Evolutionary conservation across 1,140 invertebrate genomes (phyloP), one percentile per base, ranked within the genome.

Genomic region (Araneus ventricosus): DNA sequence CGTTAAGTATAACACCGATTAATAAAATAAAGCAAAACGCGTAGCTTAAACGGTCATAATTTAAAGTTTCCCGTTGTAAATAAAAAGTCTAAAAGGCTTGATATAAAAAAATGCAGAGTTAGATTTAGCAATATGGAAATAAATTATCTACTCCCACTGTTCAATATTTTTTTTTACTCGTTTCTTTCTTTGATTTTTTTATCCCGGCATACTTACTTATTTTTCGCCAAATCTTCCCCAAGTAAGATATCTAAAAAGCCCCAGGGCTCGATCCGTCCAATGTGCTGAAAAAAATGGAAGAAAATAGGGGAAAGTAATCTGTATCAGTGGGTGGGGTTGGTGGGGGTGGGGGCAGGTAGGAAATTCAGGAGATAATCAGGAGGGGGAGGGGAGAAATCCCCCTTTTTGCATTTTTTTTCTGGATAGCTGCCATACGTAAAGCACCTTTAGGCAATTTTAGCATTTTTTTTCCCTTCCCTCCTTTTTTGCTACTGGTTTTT

Each of bases 191-290:
- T 39, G 8, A 34, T 80, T 80, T 39, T 39, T 45, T 45, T 14
- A 45, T 45, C 45, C 10, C 45, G 45, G 41, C 41, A 34, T 27
- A 52, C 63, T 34, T 67, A 88, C 86, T 88, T 88, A 88, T 88
- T 88, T 88, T 70, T 86, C 84, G 84, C 52, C 84, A 22, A 88
- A 88, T 70, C 86, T 61, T 39, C 59, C 4, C 22, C 24, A 70
- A 88, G 86, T 88, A 59, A 67, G 86, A 70, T 88, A 88, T 88
- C 86, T 88, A n/a, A 59, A 86, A 61, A 70, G 61, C 86, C 86
- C 86, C 86, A 88, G 86, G 86, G 37, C 63, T 20, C 30, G 10
- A 24, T 34, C 39, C 86, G 34, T 70, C 59, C 52, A 67, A 39
- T 27, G 59, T 22, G 30, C 6, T 30, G 70, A 87, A 67, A 70